phyloP scores from a whole-genome alignment of 1,140 invertebrate species.

The Anthonomus grandis region DNA sequence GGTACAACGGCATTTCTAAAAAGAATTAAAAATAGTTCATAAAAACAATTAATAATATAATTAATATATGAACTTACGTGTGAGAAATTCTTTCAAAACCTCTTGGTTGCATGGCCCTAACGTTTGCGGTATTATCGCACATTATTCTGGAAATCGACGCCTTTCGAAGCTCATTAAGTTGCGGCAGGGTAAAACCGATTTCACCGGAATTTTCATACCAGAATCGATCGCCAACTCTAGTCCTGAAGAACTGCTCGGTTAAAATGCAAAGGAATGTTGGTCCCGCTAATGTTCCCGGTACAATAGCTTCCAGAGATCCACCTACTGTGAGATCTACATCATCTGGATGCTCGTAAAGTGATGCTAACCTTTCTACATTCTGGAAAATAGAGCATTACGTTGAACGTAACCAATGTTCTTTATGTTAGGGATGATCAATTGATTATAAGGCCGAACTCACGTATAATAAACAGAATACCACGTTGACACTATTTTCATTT shows the following conservation, averaged over 20 bases:
- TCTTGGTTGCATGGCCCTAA: constrained; percentile 69
- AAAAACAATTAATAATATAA: not conserved
- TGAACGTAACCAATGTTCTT: no score
- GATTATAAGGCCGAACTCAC: no score
- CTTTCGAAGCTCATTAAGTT: constrained; percentile 73
- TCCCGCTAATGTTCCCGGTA: constrained; percentile 75
- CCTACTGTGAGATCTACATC: constrained; percentile 90
- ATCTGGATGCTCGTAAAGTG: constrained; percentile 66
- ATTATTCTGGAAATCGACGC: constrained; percentile 75
- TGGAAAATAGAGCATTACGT: no score
- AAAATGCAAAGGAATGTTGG: constrained; percentile 92
- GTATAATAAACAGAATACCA: no score
- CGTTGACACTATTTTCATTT: no score
- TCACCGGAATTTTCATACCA: constrained; percentile 77
- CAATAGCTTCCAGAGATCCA: constrained; percentile 73
- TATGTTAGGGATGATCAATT: no score
- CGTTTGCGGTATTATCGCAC: constrained; percentile 82
- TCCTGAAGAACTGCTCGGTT: constrained; percentile 81
- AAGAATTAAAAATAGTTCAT: constrained; percentile 24
- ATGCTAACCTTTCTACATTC: constrained; percentile 63
- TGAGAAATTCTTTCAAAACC: constrained; percentile 59
- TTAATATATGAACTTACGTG: constrained; percentile 52
- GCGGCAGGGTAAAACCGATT: constrained; percentile 44
- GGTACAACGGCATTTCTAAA: constrained; percentile 64
- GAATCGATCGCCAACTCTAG: constrained; percentile 77